These are phyloP conservation scores for Heliothis virescens DNA, from an alignment of 1,140 invertebrate species.

Conservation along the genomic window DNA sequence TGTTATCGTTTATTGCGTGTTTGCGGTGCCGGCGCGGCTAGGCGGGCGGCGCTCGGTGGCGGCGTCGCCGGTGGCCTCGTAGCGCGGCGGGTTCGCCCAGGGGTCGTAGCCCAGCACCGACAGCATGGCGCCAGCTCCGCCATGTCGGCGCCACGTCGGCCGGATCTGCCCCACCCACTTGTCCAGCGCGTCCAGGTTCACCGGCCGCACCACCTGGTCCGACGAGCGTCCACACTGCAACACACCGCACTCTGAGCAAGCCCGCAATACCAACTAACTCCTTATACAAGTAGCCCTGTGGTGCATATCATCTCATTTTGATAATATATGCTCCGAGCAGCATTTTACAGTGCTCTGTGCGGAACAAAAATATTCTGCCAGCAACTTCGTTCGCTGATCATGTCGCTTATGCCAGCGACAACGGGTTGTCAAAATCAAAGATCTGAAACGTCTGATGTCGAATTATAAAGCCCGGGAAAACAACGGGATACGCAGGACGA, in stretches of 20 bases:
- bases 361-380: too few species aligned
- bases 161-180: constrained; percentile 98
- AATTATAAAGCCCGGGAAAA: too few species aligned
- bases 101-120: constrained; percentile 97
- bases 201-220: constrained; percentile 99
- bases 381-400: too few species aligned
- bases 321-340: too few species aligned
- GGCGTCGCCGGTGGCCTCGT: constrained; percentile 87
- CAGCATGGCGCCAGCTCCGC: constrained; percentile 96
- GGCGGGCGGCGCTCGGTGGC: constrained; percentile 41
- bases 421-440: too few species aligned
- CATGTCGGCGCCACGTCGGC: constrained; percentile 96
- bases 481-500: too few species aligned
- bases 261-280: too few species aligned
- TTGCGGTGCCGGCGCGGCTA: constrained; percentile 48
- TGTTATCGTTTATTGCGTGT: constrained; percentile 29
- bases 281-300: too few species aligned
- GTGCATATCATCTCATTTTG: too few species aligned
- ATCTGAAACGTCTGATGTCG: too few species aligned
- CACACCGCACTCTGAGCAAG: neutral
- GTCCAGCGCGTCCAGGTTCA: constrained; percentile 97
- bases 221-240: constrained; percentile 97
- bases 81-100: constrained; percentile 96
- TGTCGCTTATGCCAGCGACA: too few species aligned
- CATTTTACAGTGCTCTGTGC: too few species aligned